Base-by-base conservation (phyloP, 2,797 vertebrate genomes). In the Acanthurus lineatus region DNA sequence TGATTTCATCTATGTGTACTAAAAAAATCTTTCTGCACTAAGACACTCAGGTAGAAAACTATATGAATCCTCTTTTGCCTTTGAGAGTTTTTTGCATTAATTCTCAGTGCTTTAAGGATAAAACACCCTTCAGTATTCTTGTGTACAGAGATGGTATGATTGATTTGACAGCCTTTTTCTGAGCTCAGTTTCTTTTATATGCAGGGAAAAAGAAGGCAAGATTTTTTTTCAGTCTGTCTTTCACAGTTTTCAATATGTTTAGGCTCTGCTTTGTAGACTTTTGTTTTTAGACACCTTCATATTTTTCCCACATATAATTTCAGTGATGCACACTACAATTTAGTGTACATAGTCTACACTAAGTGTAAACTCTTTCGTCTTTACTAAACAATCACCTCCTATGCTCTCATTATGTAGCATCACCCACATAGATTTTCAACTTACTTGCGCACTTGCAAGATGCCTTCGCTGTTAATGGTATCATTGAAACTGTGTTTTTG, bases 401-500 rank as follows among this genome's bases (percentile, higher is more conserved):
- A 40, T 8, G 40, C 8, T 40, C 69, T 38, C 11, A 16, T 68
- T 45, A 57, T 49, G 59, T 11, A 28, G 2, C 71, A 66, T 70
- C 22, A 47, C n/a, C 5, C 40, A 45, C 19, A 53, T 51, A 48
- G 4, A 12, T 12, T 48, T 6, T 48, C 4, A 40, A 6, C 38
- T 28, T 11, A 47, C 47, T 74, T 17, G 57, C 51, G 10, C n/a
- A n/a, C 6, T 47, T 73, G 20, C 49, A 75, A 8, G 25, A 67
- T 51, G 47, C 32, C 28, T 67, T 53, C 57, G 51, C 19, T 64
- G 42, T 70, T 53, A 63, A 76, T 5, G 49, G 58, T 47, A 16
- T 6, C 45, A 57, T 65, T 78, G 61, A 69, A 82, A 76, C 25
- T 40, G 45, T 1, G 14, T 45, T 68, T 22, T 4, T 19, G 8